Conservation (phyloP, 2,888 invertebrate genomes). For the Cerastis leucographa region DNA sequence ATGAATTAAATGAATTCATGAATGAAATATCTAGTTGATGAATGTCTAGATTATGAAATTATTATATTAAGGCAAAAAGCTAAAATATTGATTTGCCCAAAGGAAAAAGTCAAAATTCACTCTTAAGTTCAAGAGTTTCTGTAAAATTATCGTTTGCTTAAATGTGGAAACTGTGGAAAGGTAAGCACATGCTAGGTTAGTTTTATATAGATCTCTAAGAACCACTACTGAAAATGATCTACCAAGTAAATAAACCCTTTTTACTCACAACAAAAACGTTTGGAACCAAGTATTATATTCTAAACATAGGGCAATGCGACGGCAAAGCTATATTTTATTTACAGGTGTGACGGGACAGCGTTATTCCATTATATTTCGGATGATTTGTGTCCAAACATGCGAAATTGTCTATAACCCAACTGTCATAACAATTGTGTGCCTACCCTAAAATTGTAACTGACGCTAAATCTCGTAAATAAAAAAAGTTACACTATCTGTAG, state of each 20-base stretch:
- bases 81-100: not conserved
- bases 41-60: not conserved
- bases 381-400: slow-evolving; percentile 45
- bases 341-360: slow-evolving; percentile 37
- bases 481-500: not conserved
- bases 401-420: slow-evolving; percentile 24
- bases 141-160: not conserved
- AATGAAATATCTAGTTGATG: no score
- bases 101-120: not conserved
- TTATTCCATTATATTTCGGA: slow-evolving; percentile 54
- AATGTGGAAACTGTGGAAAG: not conserved
- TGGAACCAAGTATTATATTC: slow-evolving; percentile 13
- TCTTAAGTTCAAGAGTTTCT: not conserved
- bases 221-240: not conserved
- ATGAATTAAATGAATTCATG: no score
- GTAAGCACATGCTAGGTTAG: not conserved
- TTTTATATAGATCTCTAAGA: not conserved
- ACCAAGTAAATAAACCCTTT: not conserved
- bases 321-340: slow-evolving; percentile 36
- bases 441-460: slow-evolving; percentile 24
- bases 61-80: not conserved
- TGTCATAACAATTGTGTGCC: slow-evolving; percentile 18
- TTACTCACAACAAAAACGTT: not conserved
- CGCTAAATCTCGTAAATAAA: not conserved
- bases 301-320: slow-evolving; percentile 22